phyloP scores from a whole-genome alignment of 2,797 vertebrate species.

The Sylvilagus floridanus region DNA sequence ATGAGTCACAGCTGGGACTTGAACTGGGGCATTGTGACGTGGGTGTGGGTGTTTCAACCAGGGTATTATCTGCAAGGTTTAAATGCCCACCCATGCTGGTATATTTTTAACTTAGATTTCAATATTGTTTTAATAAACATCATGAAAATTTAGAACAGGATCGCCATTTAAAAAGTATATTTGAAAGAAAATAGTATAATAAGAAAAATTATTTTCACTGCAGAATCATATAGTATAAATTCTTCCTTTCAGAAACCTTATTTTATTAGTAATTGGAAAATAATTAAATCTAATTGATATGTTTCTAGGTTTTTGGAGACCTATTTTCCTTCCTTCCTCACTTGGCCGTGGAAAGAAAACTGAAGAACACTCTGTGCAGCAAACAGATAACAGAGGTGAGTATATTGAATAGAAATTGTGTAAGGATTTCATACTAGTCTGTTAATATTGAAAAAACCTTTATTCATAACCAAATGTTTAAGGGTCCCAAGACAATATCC shows the following conservation, averaged over 20 bases:
- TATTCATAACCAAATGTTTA: background rate
- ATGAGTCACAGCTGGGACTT: too few relatives aligned
- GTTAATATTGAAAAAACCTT: constrained; percentile 30
- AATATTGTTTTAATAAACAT: constrained; percentile 41
- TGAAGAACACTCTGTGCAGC: constrained; percentile 94
- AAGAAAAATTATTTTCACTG: background rate
- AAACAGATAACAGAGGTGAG: constrained; percentile 93
- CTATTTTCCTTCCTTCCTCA: constrained; percentile 93
- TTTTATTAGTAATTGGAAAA: constrained; percentile 45
- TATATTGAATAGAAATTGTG: constrained; percentile 44
- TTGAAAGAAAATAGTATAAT: constrained; percentile 35
- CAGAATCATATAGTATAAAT: background rate
- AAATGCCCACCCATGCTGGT: too few relatives aligned
- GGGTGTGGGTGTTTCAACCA: too few relatives aligned
- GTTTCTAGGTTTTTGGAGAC: constrained; percentile 94
- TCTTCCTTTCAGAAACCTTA: constrained; percentile 14
- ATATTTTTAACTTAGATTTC: constrained; percentile 31
- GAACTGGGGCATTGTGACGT: too few relatives aligned
- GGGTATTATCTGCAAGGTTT: too few relatives aligned
- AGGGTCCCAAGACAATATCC: background rate
- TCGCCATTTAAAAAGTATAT: background rate
- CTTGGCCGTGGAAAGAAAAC: constrained; percentile 93
- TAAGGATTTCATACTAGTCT: constrained; percentile 26
- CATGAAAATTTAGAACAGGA: background rate
- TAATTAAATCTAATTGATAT: constrained; percentile 75